Percentiles rank a stretch among this genome's conserved stretches.
Conservation (phyloP, 2,113 vertebrate genomes). For the Struthidea cinerea region DNA sequence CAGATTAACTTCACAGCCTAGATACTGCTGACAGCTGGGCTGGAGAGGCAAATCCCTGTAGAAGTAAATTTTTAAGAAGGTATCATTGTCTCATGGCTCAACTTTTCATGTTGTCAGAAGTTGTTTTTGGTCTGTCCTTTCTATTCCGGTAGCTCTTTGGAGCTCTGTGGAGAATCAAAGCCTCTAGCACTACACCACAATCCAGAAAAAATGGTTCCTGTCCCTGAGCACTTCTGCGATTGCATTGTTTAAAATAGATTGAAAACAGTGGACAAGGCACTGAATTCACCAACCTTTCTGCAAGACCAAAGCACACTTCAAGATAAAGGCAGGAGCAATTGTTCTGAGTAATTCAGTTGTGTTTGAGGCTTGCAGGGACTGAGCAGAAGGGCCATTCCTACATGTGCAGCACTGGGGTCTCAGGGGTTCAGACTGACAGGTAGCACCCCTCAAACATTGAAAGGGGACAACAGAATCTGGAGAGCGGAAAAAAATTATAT, state of each 20-base stretch:
- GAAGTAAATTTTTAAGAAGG: neutral
- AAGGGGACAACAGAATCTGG: neutral
- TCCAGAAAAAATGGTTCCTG: neutral
- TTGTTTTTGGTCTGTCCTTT: neutral
- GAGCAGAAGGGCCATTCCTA: neutral
- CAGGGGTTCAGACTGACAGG: neutral
- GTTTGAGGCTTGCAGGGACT: neutral
- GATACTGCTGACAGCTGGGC: neutral
- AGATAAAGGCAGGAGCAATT: neutral
- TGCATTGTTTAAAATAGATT: neutral
- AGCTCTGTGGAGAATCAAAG: neutral
- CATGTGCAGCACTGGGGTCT: rapidly evolving
- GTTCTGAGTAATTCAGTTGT: neutral
- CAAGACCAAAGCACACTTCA: neutral
- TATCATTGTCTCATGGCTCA: neutral
- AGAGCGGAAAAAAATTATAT: neutral
- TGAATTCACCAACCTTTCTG: neutral
- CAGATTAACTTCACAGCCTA: neutral
- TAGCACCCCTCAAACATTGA: neutral
- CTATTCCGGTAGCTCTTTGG: neutral
- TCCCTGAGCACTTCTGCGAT: neutral
- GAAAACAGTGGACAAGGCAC: neutral
- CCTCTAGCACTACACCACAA: neutral
- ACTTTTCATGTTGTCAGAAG: neutral
- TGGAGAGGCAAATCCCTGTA: neutral